Conservation (phyloP, 1,140 invertebrate genomes). For the Aethina tumida region DNA sequence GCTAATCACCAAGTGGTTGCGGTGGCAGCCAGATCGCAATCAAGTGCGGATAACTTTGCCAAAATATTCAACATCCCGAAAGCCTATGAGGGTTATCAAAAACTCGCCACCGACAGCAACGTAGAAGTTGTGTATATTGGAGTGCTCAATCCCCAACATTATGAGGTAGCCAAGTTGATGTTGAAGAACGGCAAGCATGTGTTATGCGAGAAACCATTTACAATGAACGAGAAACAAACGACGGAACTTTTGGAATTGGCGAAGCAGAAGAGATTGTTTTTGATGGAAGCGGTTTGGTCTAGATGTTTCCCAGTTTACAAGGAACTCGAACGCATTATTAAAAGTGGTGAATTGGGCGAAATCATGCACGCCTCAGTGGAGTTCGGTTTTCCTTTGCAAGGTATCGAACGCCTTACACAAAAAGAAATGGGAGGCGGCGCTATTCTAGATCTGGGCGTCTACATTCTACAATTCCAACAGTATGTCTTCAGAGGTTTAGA, state of each 20-base stretch:
- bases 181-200: constrained; percentile 69
- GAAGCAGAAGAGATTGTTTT: constrained; percentile 53
- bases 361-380: constrained; percentile 9
- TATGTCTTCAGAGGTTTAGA: constrained; percentile 56
- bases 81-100: constrained; percentile 65
- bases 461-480: constrained; percentile 64
- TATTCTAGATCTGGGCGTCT: constrained; percentile 74
- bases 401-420: constrained; percentile 8
- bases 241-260: constrained; percentile 50
- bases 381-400: constrained; percentile 9
- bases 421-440: constrained; percentile 63
- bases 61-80: constrained; percentile 55
- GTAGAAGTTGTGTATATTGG: constrained; percentile 79
- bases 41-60: constrained; percentile 64
- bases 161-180: constrained; percentile 53
- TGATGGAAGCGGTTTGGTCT: constrained; percentile 84
- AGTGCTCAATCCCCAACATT: constrained; percentile 58
- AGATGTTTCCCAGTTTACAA: constrained; percentile 69
- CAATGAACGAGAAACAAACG: constrained; percentile 57
- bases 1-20: constrained; percentile 60
- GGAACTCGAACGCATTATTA: constrained; percentile 48
- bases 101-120: constrained; percentile 59
- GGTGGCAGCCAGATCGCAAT: constrained; percentile 61
- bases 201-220: constrained; percentile 75
- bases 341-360: constrained; percentile 57